Evolutionary conservation across 2,113 vertebrate genomes (phyloP), one percentile per base, ranked within the genome.

Genomic region (Polypterus bichir): DNA sequence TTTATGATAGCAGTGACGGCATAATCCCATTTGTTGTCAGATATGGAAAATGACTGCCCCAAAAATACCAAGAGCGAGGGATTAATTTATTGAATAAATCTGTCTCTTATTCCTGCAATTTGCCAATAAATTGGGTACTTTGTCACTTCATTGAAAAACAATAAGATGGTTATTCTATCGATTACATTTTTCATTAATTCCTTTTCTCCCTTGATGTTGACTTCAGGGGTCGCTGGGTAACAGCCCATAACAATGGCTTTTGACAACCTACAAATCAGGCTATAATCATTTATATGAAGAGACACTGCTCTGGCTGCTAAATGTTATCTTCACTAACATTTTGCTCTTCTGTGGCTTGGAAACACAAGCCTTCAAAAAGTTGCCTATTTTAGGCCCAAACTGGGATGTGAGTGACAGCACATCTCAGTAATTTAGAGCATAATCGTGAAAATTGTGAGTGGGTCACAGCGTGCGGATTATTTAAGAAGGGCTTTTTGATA

Each of bases 11-110:
- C 72, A 73, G 69, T 76, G 76, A 74, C 75, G 85, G 71, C 74
- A 73, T 73, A 78, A 69, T 72, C 64, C 70, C 78, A 79, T 69
- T 77, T 67, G 74, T 72, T 82, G 81, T 79, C 80, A 80, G 78
- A 72, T 70, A 68, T 76, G 77, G 73, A 76, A 67, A 74, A 70
- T 74, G 73, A 68, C 71, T 60, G 3, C 74, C 68, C 74, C 76
- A 75, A 76, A 67, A 81, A 59, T 64, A 52, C 52, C 47, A 44
- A 47, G 57, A 44, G 57, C 60, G 61, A 47, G 62, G 55, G 55
- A 62, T 47, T 54, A 46, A 61, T 65, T 63, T 63, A 65, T 67
- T 69, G 64, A 69, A 73, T 70, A 69, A 64, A 54, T 63, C 54
- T 64, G 9, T 64, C 61, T 52, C 49, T 66, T 59, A 60, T 65